Evolutionary conservation across 2,113 vertebrate species (phyloP).

Genomic region (Narcine bancroftii): DNA sequence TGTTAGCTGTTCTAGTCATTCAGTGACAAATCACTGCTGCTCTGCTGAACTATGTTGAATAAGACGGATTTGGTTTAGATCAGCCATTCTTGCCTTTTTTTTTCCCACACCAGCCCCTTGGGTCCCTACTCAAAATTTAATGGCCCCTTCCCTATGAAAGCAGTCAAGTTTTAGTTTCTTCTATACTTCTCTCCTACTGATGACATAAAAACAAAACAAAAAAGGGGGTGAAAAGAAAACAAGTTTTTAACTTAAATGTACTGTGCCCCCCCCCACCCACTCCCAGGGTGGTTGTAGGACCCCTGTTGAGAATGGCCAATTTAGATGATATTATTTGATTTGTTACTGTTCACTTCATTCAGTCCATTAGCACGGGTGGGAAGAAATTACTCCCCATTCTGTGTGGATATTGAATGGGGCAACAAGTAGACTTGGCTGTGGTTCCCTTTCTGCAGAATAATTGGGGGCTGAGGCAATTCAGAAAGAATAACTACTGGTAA

Average conservation of each 20-base stretch:
- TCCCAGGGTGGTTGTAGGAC: no score
- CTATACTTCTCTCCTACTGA: no score
- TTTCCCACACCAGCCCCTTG: no score
- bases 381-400: neutral
- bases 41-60: neutral
- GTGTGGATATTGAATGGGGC: neutral
- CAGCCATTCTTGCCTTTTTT: no score
- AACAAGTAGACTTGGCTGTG: neutral
- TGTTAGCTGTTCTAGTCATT: neutral
- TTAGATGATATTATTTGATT: neutral
- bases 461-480: neutral
- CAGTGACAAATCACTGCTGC: constrained; percentile 6
- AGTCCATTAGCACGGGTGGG: neutral
- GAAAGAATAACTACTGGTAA: neutral
- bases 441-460: neutral
- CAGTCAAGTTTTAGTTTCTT: no score
- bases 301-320: no score
- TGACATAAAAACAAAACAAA: no score
- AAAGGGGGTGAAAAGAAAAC: no score
- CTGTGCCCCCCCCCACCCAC: no score
- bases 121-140: no score
- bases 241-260: no score
- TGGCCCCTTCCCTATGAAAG: no score
- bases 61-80: neutral
- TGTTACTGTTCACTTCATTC: neutral